Evolutionary conservation across 2,888 invertebrate species (phyloP).

Genomic region (Acanthosepion esculentum): DNA sequence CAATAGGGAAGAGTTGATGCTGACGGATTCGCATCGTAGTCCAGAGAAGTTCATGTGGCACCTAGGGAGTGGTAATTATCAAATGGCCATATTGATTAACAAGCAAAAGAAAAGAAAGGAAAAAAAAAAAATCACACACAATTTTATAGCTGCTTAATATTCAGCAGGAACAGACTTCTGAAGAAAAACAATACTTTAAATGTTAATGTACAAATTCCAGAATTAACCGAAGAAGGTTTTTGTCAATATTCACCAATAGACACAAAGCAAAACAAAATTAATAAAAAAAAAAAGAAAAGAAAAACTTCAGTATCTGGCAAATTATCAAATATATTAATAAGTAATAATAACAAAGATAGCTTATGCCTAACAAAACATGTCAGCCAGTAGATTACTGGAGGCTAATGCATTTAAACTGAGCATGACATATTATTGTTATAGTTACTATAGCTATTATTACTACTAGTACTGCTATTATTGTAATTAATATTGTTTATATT

Average conservation of each 20-base stretch:
- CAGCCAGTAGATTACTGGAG: too few relatives aligned
- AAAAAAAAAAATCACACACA: neutral
- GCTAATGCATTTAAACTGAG: too few relatives aligned
- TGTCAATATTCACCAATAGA: neutral
- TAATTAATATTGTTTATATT: too few relatives aligned
- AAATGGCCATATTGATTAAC: neutral
- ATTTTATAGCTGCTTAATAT: neutral
- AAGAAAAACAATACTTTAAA: neutral
- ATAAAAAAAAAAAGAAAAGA: neutral
- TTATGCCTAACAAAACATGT: too few relatives aligned
- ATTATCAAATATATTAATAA: neutral
- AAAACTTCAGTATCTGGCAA: neutral
- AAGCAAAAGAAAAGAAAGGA: neutral
- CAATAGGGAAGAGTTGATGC: slow-evolving; percentile 7
- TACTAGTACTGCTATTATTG: too few relatives aligned
- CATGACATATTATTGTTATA: too few relatives aligned
- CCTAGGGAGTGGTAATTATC: slow-evolving; percentile 13
- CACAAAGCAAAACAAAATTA: neutral
- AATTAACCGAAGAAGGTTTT: neutral
- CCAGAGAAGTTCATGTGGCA: neutral
- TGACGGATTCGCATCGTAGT: slow-evolving; percentile 3
- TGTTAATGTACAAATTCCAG: neutral
- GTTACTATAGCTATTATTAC: too few relatives aligned
- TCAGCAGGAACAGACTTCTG: neutral
- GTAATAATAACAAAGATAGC: too few relatives aligned